A percentile compares a stretch with the other conserved stretches of the same genome.
Evolutionary conservation across 2,888 invertebrate species (phyloP).

Genomic region (Parapristionchus giblindavisi): DNA sequence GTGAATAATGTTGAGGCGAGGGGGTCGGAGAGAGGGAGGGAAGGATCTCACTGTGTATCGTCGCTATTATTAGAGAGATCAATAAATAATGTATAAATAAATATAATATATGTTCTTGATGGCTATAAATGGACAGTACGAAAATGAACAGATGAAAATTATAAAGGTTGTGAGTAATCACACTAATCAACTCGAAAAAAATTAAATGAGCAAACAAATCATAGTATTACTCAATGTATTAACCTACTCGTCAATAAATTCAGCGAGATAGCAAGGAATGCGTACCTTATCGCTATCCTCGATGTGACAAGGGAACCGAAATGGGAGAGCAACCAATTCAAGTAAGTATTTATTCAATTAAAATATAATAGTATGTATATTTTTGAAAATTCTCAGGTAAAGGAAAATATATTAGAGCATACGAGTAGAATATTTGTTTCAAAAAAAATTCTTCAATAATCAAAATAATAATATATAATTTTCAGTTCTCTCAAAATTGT

Average conservation of each 20-base stretch:
- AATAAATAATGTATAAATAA: no score
- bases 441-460: no score
- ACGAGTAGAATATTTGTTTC: no score
- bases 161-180: neutral
- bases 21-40: no score
- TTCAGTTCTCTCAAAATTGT: slow-evolving; percentile 49
- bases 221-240: neutral
- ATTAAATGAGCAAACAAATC: neutral
- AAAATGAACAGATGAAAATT: no score
- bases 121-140: no score
- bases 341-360: neutral
- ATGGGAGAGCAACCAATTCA: slow-evolving; percentile 55
- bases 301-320: slow-evolving; percentile 51
- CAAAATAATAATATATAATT: neutral
- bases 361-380: no score
- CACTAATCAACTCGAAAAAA: neutral
- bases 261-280: slow-evolving; percentile 50
- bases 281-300: slow-evolving; percentile 53
- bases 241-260: neutral
- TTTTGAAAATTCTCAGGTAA: no score
- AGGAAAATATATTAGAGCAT: no score
- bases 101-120: no score
- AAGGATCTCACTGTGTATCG: no score
- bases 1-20: neutral
- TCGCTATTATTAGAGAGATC: no score